Evolutionary conservation across 1,140 invertebrate genomes (phyloP).

Genomic region (Drosophila sp.): DNA sequence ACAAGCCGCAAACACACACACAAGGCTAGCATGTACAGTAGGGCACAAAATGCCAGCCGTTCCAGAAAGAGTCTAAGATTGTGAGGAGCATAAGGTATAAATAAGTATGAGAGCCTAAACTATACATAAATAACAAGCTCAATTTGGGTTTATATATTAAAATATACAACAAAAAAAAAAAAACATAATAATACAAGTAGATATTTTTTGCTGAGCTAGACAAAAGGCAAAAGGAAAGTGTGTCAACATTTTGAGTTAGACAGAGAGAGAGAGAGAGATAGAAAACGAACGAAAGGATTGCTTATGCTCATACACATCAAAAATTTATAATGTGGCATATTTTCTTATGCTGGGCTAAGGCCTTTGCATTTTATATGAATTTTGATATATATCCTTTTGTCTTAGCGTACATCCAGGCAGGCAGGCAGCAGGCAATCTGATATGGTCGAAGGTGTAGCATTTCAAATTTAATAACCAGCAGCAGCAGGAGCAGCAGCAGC

Average conservation of each 20-base stretch:
- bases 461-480: constrained; percentile 80
- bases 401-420: constrained; percentile 38
- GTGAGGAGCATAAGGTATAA: constrained; percentile 50
- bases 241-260: constrained; percentile 59
- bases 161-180: constrained; percentile 57
- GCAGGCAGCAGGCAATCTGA: constrained; percentile 61
- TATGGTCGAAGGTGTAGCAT: constrained; percentile 75
- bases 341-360: constrained; percentile 67
- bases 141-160: constrained; percentile 76
- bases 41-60: constrained; percentile 35
- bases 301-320: constrained; percentile 46
- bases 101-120: constrained; percentile 66
- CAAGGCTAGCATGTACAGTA: constrained; percentile 52
- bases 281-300: constrained; percentile 62
- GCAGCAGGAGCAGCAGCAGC: constrained; percentile 25
- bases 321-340: constrained; percentile 80
- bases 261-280: constrained; percentile 23
- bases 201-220: constrained; percentile 65
- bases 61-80: not conserved
- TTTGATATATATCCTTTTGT: constrained; percentile 64
- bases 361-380: constrained; percentile 76
- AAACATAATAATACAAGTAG: constrained; percentile 5
- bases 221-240: constrained; percentile 62
- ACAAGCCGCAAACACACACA: constrained; percentile 13
- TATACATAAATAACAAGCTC: constrained; percentile 80